phyloP scores from a whole-genome alignment of 64 coral and sea anemone genomes.

The Montipora foliosa region DNA sequence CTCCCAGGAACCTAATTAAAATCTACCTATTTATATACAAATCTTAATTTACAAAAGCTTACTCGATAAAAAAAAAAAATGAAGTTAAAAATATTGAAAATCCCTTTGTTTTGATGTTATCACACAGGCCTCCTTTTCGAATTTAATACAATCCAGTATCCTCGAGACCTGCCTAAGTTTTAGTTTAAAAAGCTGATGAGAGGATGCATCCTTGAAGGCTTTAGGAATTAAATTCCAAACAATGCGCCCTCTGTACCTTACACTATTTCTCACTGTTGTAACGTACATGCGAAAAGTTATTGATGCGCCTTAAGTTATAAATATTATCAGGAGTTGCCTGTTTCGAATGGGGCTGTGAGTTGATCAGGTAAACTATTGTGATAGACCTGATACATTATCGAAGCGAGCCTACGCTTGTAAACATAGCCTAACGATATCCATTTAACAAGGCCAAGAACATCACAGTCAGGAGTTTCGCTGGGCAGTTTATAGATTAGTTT shows the following conservation, averaged over 20 bases:
- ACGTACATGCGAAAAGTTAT: neutral
- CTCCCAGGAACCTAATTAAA: too few species aligned
- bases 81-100: too few species aligned
- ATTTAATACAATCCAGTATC: neutral
- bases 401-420: neutral
- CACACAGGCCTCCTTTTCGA: neutral
- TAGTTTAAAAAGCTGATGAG: neutral
- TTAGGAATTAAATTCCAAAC: neutral
- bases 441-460: neutral
- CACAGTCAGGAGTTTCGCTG: neutral
- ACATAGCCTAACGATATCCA: neutral
- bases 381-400: neutral
- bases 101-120: too few species aligned
- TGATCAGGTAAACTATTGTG: neutral
- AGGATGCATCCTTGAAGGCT: neutral
- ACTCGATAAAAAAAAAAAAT: too few species aligned
- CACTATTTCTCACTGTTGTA: neutral
- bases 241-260: neutral
- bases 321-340: neutral
- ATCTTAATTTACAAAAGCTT: too few species aligned
- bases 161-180: neutral
- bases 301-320: neutral
- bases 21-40: too few species aligned
- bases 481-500: neutral
- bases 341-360: neutral